Base-by-base conservation (phyloP, 2,113 vertebrate species). In the Aspiorhynchus laticeps region DNA sequence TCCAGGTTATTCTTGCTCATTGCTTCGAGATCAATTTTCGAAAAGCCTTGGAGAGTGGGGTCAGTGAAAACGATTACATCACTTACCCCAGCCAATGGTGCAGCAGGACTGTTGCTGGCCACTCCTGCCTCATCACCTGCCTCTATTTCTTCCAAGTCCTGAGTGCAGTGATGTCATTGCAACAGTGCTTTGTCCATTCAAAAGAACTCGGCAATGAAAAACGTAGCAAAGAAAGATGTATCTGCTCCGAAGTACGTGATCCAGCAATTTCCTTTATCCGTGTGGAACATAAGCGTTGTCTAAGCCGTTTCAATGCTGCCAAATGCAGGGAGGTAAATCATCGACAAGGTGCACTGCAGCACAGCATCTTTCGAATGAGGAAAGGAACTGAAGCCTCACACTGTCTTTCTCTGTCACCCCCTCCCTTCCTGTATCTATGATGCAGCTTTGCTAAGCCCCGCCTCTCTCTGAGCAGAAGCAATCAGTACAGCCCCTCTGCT, bases 71-170 rank as follows among this genome's bases (percentile, higher is more conserved):
- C 94, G 95, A 96, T 98, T 97, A 97, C 98, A 98, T 99, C 98
- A 99, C 97, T 97, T 94, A 95, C 94, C 95, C 94, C 96, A 96
- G 96, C 98, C 98, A 98, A 99, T 98, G 95, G 95, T 94, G 94
- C 90, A 94, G 95, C 95, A 94, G 96, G 94, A 96, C 94, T 95
- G 96, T 96, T 96, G 95, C 93, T 95, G 95, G 95, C 96, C 96
- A 94, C 96, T 97, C 96, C 95, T 95, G 96, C 92, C 94, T 95
- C 95, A 93, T 88, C 89, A 89, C 86, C 87, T 84, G 88, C 86
- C 76, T 69, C 76, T 88, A 88, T 93, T 92, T 93, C 90, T 91
- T 90, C 95, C 94, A 94, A 94, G 94, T 93, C 93, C 93, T 92
- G 88, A 93, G 89, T 91, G 87, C 86, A 93, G 95, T 96, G 95